Evolutionary conservation across 1,140 invertebrate genomes (phyloP).

Genomic region (Chironomus tepperi): DNA sequence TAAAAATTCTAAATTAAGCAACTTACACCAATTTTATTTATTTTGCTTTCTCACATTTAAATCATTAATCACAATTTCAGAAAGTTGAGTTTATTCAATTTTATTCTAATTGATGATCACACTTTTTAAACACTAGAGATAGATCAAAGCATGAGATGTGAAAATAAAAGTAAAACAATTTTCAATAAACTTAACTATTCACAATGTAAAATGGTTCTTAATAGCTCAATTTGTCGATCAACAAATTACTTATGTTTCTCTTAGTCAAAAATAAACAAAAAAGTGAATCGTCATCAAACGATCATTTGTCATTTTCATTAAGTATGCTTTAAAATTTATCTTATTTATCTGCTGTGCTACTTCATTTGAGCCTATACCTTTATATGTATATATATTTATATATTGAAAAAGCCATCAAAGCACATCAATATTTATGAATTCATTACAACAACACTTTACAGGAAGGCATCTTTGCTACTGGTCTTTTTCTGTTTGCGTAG

Average conservation of each 20-base stretch:
- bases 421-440: not conserved
- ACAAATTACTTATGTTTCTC: not conserved
- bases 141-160: not conserved
- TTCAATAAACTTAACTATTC: too few relatives aligned
- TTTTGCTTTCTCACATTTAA: too few relatives aligned
- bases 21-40: too few relatives aligned
- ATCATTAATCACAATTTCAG: too few relatives aligned
- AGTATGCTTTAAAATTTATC: not conserved
- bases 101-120: too few relatives aligned
- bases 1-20: too few relatives aligned
- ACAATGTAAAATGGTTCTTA: not conserved
- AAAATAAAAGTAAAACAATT: not conserved
- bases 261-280: not conserved
- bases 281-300: constrained; percentile 16
- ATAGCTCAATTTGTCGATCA: constrained; percentile 18
- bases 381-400: not conserved
- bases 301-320: constrained; percentile 21
- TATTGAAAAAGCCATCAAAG: not conserved
- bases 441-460: not conserved
- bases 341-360: not conserved
- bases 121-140: too few relatives aligned
- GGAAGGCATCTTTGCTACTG: constrained; percentile 12
- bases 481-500: not conserved
- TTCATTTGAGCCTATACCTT: not conserved
- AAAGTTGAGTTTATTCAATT: too few relatives aligned